phyloP scores from a whole-genome alignment of 2,888 invertebrate genomes.

The Seira sanloemensis region DNA sequence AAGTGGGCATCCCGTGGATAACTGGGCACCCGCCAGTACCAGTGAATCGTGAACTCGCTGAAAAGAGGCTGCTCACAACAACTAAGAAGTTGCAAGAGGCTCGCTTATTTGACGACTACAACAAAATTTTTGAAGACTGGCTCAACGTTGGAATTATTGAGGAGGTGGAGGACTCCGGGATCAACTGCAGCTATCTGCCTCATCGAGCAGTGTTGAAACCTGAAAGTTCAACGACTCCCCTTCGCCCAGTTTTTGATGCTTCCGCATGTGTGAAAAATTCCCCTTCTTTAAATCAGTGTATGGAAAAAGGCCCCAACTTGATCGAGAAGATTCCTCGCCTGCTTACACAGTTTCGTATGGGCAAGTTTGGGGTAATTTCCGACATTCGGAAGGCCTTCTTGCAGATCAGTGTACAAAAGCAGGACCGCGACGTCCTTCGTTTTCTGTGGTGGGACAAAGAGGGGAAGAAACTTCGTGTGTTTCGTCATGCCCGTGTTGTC shows the following conservation, averaged over 20 bases:
- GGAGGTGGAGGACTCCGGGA: not conserved
- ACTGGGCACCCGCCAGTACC: conserved; percentile 74
- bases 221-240: conserved; percentile 21
- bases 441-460: conserved; percentile 44
- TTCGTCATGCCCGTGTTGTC: conserved; percentile 71
- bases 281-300: conserved; percentile 69
- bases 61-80: conserved; percentile 22
- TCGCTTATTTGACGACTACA: not conserved
- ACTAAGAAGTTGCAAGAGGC: conserved; percentile 12
- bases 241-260: conserved; percentile 45
- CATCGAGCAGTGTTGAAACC: conserved; percentile 66
- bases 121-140: not conserved
- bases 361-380: conserved; percentile 65
- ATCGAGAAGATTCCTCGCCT: conserved; percentile 66
- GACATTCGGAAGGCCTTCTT: conserved; percentile 74
- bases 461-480: conserved; percentile 18
- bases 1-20: conserved; percentile 74
- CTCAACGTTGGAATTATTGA: conserved; percentile 18
- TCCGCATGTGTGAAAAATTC: conserved; percentile 20
- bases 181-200: conserved; percentile 51
- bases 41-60: conserved; percentile 17
- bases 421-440: conserved; percentile 67
- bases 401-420: conserved; percentile 71
- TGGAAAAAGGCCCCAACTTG: conserved; percentile 69
- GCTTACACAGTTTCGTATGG: conserved; percentile 52